Evolutionary conservation across 2,888 invertebrate species (phyloP).

Genomic region (Iselma pallidipennis): DNA sequence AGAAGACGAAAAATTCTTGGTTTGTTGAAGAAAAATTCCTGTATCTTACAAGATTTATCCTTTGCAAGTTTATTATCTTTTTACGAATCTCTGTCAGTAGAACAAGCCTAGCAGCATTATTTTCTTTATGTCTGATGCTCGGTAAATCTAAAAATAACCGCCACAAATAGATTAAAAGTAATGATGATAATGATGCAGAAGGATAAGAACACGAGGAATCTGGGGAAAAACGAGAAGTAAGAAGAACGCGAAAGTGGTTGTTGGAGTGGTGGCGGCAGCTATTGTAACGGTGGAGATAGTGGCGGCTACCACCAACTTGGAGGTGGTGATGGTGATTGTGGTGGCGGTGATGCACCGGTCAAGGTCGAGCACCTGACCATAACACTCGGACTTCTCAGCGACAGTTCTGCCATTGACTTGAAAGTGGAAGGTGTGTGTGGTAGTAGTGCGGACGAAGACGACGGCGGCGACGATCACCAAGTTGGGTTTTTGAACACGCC

Average conservation of each 20-base stretch:
- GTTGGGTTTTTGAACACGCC: neutral
- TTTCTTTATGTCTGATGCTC: neutral
- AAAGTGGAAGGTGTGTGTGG: conserved; percentile 4
- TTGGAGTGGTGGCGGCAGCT: conserved; percentile 17
- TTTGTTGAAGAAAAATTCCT: no score
- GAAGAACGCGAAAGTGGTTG: conserved; percentile 1
- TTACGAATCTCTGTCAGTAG: conserved; percentile 18
- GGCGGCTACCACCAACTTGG: conserved; percentile 3
- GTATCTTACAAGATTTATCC: no score
- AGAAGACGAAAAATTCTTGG: no score
- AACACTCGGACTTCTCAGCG: conserved; percentile 19
- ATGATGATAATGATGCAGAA: neutral
- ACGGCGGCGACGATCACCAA: neutral
- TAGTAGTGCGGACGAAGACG: neutral
- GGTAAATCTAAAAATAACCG: neutral
- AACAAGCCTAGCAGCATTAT: conserved; percentile 4
- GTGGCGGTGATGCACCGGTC: conserved; percentile 24
- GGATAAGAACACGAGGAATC: neutral
- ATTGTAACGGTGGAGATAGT: conserved; percentile 2
- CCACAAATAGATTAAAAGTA: neutral
- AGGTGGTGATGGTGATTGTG: neutral
- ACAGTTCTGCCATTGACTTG: conserved; percentile 22
- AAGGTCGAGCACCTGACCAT: conserved; percentile 27
- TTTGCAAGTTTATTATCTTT: neutral
- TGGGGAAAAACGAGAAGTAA: no score